Conservation (phyloP, 1,140 invertebrate species). For the Eueides isabella region DNA sequence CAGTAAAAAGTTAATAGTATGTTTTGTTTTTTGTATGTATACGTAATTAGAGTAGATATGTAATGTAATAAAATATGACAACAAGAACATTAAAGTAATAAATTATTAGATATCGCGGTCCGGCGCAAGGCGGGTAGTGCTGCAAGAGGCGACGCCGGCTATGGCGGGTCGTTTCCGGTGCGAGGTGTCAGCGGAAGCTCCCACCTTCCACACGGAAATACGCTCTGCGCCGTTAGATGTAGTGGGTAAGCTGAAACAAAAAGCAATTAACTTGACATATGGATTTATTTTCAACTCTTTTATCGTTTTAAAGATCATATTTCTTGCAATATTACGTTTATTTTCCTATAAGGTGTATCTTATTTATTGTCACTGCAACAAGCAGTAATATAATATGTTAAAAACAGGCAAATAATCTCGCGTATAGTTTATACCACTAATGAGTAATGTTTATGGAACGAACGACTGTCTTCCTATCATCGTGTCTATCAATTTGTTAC, state of each 20-base stretch:
- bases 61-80: conserved; percentile 1
- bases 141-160: conserved; percentile 81
- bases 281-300: background rate
- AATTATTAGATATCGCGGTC: conserved; percentile 78
- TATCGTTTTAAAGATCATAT: background rate
- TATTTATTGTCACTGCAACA: background rate
- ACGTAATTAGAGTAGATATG: conserved; percentile 1
- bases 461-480: too few relatives aligned
- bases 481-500: too few relatives aligned
- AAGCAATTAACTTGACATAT: conserved; percentile 15
- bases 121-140: conserved; percentile 80
- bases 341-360: background rate
- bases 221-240: conserved; percentile 83
- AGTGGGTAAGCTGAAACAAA: conserved; percentile 59
- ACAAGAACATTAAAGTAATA: conserved; percentile 15
- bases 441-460: too few relatives aligned
- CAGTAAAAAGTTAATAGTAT: background rate
- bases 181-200: conserved; percentile 85
- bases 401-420: background rate
- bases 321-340: background rate
- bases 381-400: too few relatives aligned
- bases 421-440: too few relatives aligned
- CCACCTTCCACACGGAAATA: conserved; percentile 84
- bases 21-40: background rate
- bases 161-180: conserved; percentile 84